Conservation (phyloP, 2,888 invertebrate genomes). For the Galerucella nymphaeae region DNA sequence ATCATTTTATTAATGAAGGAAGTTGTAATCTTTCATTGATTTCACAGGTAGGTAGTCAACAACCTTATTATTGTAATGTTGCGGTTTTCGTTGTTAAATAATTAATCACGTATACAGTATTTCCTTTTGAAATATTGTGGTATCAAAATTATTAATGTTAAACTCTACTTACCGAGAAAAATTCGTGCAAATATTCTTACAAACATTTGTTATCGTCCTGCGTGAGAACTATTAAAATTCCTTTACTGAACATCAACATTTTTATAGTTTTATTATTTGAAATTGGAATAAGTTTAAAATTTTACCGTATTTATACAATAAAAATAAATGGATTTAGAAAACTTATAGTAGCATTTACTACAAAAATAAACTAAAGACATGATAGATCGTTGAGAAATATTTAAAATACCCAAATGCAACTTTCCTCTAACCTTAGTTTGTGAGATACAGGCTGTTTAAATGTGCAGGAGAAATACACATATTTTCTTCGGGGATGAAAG, state of each 20-base stretch:
- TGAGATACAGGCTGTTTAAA: no score
- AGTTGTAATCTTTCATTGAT: constrained; percentile 16
- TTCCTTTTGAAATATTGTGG: constrained; percentile 8
- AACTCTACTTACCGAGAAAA: constrained; percentile 4
- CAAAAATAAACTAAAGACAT: no score
- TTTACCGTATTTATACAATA: no score
- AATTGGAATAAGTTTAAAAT: neutral
- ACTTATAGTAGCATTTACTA: no score
- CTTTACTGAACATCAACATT: neutral
- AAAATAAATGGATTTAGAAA: no score
- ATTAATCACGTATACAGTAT: constrained; percentile 8
- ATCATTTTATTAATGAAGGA: constrained; percentile 15
- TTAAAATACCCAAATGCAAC: no score
- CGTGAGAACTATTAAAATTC: neutral
- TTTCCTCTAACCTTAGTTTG: no score
- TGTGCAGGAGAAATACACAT: no score
- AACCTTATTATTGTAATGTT: constrained; percentile 17
- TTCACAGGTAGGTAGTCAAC: constrained; percentile 8
- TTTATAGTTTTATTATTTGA: neutral
- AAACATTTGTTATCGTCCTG: neutral
- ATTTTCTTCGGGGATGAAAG: no score
- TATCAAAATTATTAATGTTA: neutral
- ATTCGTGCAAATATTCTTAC: constrained; percentile 2
- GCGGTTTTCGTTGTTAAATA: constrained; percentile 16
- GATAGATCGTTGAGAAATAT: no score